Evolutionary conservation across 1,140 invertebrate species (phyloP), one percentile per base, ranked within the genome.

Genomic region (Drosophila sucinea): DNA sequence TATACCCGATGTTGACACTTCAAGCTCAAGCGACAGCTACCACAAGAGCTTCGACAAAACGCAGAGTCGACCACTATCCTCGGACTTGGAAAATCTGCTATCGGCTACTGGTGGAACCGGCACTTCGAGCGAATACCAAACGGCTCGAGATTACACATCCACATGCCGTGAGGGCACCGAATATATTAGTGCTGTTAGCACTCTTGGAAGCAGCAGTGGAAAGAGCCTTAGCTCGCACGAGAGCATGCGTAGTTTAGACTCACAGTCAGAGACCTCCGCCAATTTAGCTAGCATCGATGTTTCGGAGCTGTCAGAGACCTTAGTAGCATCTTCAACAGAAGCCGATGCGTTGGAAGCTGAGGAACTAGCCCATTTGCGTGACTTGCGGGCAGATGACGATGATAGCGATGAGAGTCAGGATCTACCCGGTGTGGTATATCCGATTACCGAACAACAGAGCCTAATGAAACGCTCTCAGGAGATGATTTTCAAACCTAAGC

Each of bases 11-110:
- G 92, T 95, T 27, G 96, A 97, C 27, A 96, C 95, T 92, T 97
- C 97, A 0, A 97, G 97, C 93, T 97, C 97, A 94, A 96, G 55
- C 41, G 97, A 97, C 79, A 98, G 97, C 91, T 96, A 96, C 79
- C 98, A 97, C 91, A 96, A 97, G 69, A 97, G 97, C 62, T 97
- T 96, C 91, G 97, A 97, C 81, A 95, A 96, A 82, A 95, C 95
- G 35, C 95, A 96, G 66, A 95, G 97, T 92, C 94, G 97, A 82
- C 97, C 97, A 1, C 94, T 96, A 65, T 98, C 97, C 1, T 97
- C 97, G 0, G 97, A 98, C 91, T 92, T 98, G n/a, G 97, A 98
- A 84, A 95, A 95, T 4, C 91, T 95, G 81, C 90, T 95, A 91
- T 82, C 82, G 0, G 72, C 75, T 17, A 87, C 82, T 0, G 81